Base-by-base conservation (phyloP, 2,888 invertebrate species). In the Drosophila mulleri region DNA sequence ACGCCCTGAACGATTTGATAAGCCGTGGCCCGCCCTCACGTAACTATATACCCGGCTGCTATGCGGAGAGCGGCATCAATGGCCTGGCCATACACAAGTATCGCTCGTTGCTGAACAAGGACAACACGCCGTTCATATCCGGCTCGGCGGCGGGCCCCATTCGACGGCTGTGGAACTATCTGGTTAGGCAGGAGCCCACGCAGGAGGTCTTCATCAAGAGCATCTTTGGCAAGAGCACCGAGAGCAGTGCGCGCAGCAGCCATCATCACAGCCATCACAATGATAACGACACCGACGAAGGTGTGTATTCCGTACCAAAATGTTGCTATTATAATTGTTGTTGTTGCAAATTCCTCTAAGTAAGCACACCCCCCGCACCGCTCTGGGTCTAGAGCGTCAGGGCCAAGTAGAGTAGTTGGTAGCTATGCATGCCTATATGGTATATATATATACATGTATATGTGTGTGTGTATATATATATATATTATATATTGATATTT, bases 161-260 rank as follows among this genome's bases (percentile, higher is more conserved):
- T 9, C 83, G 96, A 72, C 95, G 99, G 5, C 94, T 99, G 8
- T 99, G 99, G 99, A 96, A 96, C 90, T 98, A 95, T 92, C 94
- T 99, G 74, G 97, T 99, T 3, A 95, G 97, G 53, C 98, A 99
- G 93, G 98, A 99, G 92, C 94, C 95, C 50, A 97, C 99, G 35
- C 98, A 98, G 94, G 97, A 99, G 84, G 95, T 98, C 66, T 99
- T 99, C 93, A 98, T 99, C 89, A 95, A 98, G 67, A 97, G 98
- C 73, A 97, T 99, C 70, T 99, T 99, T 92, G 97, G 97, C 2
- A 96, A 96, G 80, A 95, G 96, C 23, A 94, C 96, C 35, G 88
- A 90, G 67, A 41, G 78, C 6, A 77, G 63, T 52, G 69, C 80
- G 2, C 86, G 89, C 47, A 75, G 75, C 78, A 70, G 37, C 83